phyloP scores from a whole-genome alignment of 2,797 vertebrate genomes.

The Artibeus lituratus region DNA sequence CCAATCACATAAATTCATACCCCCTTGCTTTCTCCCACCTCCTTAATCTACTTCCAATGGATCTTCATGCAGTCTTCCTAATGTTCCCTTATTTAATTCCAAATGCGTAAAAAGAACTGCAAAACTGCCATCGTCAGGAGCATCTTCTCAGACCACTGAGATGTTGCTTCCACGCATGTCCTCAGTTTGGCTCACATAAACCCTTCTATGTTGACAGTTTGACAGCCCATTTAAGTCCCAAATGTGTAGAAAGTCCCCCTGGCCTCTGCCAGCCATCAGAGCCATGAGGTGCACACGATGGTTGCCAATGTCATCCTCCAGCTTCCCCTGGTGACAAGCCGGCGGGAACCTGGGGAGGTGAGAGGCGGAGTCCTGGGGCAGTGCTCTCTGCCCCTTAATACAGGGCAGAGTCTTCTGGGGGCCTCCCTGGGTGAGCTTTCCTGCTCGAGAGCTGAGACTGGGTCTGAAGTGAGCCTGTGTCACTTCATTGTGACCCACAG shows the following conservation, averaged over 20 bases:
- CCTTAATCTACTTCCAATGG: not conserved
- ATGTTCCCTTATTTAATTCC: not conserved
- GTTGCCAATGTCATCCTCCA: not conserved
- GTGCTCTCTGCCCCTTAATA: not conserved
- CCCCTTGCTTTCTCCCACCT: not conserved
- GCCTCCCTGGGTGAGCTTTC: not conserved
- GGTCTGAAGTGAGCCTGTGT: not conserved
- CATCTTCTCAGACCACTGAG: not conserved
- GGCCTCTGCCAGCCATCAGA: not conserved
- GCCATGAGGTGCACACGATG: not conserved
- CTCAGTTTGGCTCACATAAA: not conserved
- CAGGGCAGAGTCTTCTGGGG: too few species aligned
- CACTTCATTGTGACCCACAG: not conserved
- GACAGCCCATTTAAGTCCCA: not conserved
- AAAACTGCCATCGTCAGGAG: not conserved
- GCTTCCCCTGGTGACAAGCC: not conserved
- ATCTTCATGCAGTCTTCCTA: not conserved
- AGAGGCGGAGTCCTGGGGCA: not conserved
- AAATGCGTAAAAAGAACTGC: not conserved
- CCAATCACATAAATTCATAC: not conserved
- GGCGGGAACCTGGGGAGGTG: not conserved
- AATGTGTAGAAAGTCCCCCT: not conserved
- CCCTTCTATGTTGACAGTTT: not conserved
- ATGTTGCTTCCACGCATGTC: not conserved
- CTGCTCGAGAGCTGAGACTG: not conserved